Evolutionary conservation across 2,797 vertebrate genomes (phyloP).

Genomic region (Epinephelus coioides): DNA sequence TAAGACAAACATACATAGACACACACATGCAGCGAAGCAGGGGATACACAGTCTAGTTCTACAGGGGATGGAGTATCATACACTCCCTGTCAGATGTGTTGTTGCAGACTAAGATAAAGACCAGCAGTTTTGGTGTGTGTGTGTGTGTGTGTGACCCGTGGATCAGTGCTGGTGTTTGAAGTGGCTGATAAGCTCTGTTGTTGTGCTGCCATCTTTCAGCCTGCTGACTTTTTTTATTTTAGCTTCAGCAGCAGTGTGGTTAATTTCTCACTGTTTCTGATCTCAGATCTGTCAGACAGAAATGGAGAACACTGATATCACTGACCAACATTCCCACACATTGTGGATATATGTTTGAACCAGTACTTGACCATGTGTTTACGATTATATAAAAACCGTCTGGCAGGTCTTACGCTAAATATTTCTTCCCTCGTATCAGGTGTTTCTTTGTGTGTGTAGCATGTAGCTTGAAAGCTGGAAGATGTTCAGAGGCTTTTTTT

Average conservation of each 20-base stretch:
- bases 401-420: conserved; percentile 10
- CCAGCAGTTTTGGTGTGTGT: conserved; percentile 5
- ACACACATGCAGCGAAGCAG: conserved; percentile 17
- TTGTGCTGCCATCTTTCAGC: conserved; percentile 30
- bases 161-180: conserved; percentile 20
- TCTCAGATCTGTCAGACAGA: conserved; percentile 16
- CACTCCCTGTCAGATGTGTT: conserved; percentile 5
- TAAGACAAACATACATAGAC: conserved; percentile 1
- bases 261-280: conserved; percentile 20
- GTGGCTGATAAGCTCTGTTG: conserved; percentile 29
- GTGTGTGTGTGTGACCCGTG: conserved; percentile 12
- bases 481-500: conserved; percentile 20
- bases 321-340: conserved; percentile 3
- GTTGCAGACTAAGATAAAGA: conserved; percentile 20
- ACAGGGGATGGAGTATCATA: background rate
- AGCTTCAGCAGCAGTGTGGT: background rate
- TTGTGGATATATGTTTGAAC: background rate
- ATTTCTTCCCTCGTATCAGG: conserved; percentile 12
- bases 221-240: conserved; percentile 8
- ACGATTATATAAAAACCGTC: background rate
- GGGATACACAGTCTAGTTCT: conserved; percentile 10
- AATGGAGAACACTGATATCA: conserved; percentile 15
- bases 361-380: conserved; percentile 10
- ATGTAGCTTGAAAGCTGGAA: conserved; percentile 19
- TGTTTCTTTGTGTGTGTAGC: background rate